phyloP scores from a whole-genome alignment of 2,113 vertebrate species.

The Phylloscopus trochilus region DNA sequence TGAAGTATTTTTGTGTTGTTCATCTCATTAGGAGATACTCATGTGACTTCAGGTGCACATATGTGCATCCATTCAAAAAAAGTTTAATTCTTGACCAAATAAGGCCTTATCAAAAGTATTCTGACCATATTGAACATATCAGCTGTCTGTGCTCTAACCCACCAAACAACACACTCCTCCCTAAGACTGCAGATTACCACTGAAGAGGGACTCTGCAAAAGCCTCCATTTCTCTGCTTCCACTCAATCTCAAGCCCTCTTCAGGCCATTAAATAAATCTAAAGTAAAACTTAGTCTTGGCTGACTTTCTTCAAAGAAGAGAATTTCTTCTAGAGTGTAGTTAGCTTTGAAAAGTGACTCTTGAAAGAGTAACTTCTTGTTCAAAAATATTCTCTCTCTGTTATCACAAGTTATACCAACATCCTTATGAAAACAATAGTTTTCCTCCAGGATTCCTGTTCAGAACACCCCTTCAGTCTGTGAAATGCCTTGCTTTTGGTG shows the following conservation, averaged over 20 bases:
- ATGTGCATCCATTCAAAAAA: not conserved
- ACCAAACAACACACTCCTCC: not conserved
- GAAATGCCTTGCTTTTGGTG: not conserved
- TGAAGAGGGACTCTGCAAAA: not conserved
- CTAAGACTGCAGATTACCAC: not conserved
- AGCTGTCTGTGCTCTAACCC: not conserved
- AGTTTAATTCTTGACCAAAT: not conserved
- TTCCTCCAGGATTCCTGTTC: not conserved
- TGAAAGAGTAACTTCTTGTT: not conserved
- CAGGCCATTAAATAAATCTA: not conserved
- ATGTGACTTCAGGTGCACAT: not conserved
- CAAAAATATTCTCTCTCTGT: not conserved
- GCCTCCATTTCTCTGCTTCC: not conserved
- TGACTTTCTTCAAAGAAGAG: not conserved
- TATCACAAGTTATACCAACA: not conserved
- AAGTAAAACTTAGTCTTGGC: not conserved
- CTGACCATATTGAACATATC: not conserved
- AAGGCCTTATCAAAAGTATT: not conserved
- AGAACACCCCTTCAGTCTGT: not conserved
- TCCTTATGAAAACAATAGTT: not conserved
- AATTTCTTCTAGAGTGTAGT: not conserved
- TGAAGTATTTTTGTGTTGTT: not conserved
- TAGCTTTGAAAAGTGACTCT: not conserved
- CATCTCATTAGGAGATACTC: not conserved
- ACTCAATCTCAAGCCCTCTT: not conserved